Base-by-base conservation (phyloP, 2,113 vertebrate genomes). In the Pseudonaja textilis region DNA sequence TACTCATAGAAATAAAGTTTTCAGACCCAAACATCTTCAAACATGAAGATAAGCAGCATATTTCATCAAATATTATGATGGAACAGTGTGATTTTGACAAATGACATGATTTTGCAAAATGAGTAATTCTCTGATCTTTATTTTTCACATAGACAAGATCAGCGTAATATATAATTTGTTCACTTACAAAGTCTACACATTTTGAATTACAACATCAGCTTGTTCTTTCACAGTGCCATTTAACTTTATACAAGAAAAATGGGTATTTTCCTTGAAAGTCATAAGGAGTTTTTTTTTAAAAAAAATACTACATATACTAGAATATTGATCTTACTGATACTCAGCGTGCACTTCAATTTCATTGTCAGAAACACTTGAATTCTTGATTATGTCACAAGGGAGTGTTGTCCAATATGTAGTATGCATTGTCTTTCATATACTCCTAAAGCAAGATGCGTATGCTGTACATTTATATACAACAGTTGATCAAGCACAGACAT, bases 401-500 rank as follows among this genome's bases (percentile, higher is more conserved):
- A 96, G 85, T 91, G 0, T 91, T 92, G 91, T 90, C 96, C 96
- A 90, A 93, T 95, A 95, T 93, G 94, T 91, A 92, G 93, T 97
- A 97, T 91, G 96, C 93, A 26, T 94, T 93, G 96, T 95, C 95
- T 94, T 95, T 97, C 94, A 47, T 93, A 96, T 96, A 96, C 94
- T 97, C 95, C 87, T 97, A 96, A 97, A 98, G 97, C 96, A 97
- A 47, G 94, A 96, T 96, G 95, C 96, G 95, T 96, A 96, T 91
- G 95, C 96, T 97, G 96, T 97, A 97, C 97, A 97, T 93, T 94
- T 97, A 97, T 97, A 97, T 97, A 97, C 97, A 97, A 93, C 2
- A 74, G 69, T 91, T 96, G 96, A 90, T 91, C 20, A 95, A 97
- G 97, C 96, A 97, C 96, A 97, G 95, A 97, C 95, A 90, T 97